A percentile compares a stretch with the other conserved stretches of the same genome.
These are phyloP conservation scores for Metridium senile DNA, from an alignment of 92 coral and sea anemone genomes.

Conservation along the genomic window DNA sequence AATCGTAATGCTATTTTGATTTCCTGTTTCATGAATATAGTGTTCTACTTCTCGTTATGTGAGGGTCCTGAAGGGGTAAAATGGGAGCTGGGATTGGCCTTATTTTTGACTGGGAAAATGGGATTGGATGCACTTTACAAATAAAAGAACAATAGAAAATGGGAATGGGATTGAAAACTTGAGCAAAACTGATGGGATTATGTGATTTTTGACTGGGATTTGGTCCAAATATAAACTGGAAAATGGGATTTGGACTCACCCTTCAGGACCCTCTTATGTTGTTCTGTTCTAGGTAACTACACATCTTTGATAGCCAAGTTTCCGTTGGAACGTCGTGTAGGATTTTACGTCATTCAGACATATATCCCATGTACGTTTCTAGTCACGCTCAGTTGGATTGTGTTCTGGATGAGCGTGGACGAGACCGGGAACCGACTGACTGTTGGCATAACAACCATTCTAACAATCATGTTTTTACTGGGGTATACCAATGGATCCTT, in stretches of 20 bases:
- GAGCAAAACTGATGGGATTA: too few relatives aligned
- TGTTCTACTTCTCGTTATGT: too few relatives aligned
- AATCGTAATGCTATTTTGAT: too few relatives aligned
- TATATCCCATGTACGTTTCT: conserved; percentile 77
- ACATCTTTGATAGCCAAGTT: conserved; percentile 56
- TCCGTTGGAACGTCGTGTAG: conserved; percentile 72
- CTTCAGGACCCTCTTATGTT: neutral
- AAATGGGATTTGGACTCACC: neutral
- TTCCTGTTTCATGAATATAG: too few relatives aligned
- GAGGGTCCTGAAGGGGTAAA: too few relatives aligned
- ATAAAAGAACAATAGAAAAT: too few relatives aligned
- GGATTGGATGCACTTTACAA: too few relatives aligned
- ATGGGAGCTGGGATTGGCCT: too few relatives aligned
- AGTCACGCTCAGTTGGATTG: conserved; percentile 97
- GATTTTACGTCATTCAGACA: conserved; percentile 86
- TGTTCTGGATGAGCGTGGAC: conserved; percentile 87
- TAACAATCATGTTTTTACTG: conserved; percentile 85
- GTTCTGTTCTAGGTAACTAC: conserved; percentile 52
- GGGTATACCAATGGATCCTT: conserved; percentile 83
- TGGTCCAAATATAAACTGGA: too few relatives aligned
- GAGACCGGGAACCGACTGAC: conserved; percentile 78
- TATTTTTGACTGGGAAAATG: too few relatives aligned
- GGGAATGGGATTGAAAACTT: too few relatives aligned
- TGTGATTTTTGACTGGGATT: too few relatives aligned
- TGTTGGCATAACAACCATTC: conserved; percentile 86